These are phyloP conservation scores for Tenebrosternarchus preto DNA, from an alignment of 2,113 vertebrate species.

Conservation along the genomic window DNA sequence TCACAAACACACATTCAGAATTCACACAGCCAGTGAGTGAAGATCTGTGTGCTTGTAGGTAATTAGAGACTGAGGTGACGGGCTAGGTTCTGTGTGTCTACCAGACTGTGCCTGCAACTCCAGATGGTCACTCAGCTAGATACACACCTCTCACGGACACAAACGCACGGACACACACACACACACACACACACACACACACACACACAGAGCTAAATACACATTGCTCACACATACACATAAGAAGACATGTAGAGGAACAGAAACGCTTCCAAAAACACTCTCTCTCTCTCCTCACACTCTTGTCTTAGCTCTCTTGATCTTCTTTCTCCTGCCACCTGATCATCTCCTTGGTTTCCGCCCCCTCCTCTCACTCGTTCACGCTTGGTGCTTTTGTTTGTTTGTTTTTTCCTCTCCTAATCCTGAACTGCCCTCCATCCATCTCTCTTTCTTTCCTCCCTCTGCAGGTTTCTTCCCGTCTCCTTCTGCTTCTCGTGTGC, in stretches of 20 bases:
- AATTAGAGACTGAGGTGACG: too few species aligned
- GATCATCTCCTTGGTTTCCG: not conserved
- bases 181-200: too few species aligned
- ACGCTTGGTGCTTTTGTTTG: too few species aligned
- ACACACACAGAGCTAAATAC: not conserved
- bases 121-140: constrained; percentile 16
- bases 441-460: too few species aligned
- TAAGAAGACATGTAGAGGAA: constrained; percentile 7
- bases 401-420: too few species aligned
- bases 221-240: not conserved
- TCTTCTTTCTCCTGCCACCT: not conserved
- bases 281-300: constrained; percentile 1
- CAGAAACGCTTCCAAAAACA: not conserved
- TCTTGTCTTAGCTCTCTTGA: not conserved
- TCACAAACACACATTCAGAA: too few species aligned
- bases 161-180: not conserved
- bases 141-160: not conserved
- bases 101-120: not conserved
- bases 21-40: too few species aligned
- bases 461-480: too few species aligned
- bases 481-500: too few species aligned
- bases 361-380: not conserved
- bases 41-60: too few species aligned
- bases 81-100: not conserved
- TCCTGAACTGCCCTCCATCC: too few species aligned